phyloP scores from a whole-genome alignment of 1,140 invertebrate genomes.

The Araneus ventricosus region DNA sequence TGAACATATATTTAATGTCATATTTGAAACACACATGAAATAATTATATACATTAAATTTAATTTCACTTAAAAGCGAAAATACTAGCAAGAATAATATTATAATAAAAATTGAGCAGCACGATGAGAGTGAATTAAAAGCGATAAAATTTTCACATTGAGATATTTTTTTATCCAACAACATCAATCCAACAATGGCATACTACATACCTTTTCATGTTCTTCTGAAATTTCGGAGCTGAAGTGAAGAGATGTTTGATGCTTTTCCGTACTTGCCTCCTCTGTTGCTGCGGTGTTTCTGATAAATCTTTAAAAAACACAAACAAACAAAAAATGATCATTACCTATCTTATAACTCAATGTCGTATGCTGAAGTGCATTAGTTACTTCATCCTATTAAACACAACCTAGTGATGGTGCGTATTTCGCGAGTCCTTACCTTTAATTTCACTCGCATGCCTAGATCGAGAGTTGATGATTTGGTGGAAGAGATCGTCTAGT shows the following conservation, averaged over 20 bases:
- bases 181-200: background rate
- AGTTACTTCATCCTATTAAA: too few relatives aligned
- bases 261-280: slow-evolving; percentile 91
- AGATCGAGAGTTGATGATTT: slow-evolving; percentile 80
- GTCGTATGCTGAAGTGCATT: too few relatives aligned
- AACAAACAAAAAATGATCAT: background rate
- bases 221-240: slow-evolving; percentile 97
- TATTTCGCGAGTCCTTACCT: slow-evolving; percentile 76
- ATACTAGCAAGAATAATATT: background rate
- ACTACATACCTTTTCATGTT: slow-evolving; percentile 87
- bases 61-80: background rate
- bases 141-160: too few relatives aligned
- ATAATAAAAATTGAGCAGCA: background rate
- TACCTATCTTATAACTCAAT: background rate
- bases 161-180: background rate
- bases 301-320: slow-evolving; percentile 57
- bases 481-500: slow-evolving; percentile 87
- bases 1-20: background rate
- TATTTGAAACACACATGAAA: too few relatives aligned
- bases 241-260: slow-evolving; percentile 95
- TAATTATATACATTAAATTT: too few relatives aligned
- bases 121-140: background rate
- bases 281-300: slow-evolving; percentile 80
- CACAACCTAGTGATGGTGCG: too few relatives aligned
- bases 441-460: slow-evolving; percentile 80